Conservation (phyloP, 2,888 invertebrate species). For the Drosophila kambysellisi region DNA sequence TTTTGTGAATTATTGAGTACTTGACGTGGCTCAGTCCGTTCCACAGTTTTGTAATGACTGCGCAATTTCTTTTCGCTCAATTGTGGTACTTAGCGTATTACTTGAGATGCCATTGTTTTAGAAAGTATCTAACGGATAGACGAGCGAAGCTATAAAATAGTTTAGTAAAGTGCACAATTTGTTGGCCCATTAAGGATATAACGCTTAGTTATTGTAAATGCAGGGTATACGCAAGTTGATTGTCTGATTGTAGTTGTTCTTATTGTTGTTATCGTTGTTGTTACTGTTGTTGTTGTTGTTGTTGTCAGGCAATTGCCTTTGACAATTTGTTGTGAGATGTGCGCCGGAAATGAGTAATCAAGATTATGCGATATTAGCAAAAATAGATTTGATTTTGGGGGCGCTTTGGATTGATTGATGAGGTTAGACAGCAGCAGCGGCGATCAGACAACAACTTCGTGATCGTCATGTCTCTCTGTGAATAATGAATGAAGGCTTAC, state of each 20-base stretch:
- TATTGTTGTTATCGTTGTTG: conserved; percentile 19
- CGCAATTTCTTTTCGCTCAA: conserved; percentile 66
- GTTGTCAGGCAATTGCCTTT: conserved; percentile 59
- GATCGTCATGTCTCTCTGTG: conserved; percentile 42
- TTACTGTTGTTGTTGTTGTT: conserved; percentile 32
- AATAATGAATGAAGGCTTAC: conserved; percentile 38
- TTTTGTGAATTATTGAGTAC: conserved; percentile 76
- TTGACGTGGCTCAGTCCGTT: conserved; percentile 57
- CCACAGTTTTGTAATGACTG: conserved; percentile 64
- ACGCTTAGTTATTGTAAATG: not conserved
- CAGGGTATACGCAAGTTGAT: conserved; percentile 54
- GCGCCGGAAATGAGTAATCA: conserved; percentile 79
- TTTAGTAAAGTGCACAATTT: conserved; percentile 15
- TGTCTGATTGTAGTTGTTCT: conserved; percentile 14
- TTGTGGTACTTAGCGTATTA: conserved; percentile 66
- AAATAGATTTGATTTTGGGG: conserved; percentile 75
- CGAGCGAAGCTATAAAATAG: conserved; percentile 8
- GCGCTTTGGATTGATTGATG: conserved; percentile 70
- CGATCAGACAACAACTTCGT: conserved; percentile 40
- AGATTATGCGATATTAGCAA: conserved; percentile 78
- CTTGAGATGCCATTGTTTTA: conserved; percentile 74
- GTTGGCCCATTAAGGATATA: conserved; percentile 9
- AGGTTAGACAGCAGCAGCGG: conserved; percentile 60
- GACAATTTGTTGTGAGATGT: conserved; percentile 71
- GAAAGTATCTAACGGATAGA: conserved; percentile 60